These are phyloP conservation scores for Styela plicata DNA, from an alignment of 23 tunicate species.

Conservation along the genomic window DNA sequence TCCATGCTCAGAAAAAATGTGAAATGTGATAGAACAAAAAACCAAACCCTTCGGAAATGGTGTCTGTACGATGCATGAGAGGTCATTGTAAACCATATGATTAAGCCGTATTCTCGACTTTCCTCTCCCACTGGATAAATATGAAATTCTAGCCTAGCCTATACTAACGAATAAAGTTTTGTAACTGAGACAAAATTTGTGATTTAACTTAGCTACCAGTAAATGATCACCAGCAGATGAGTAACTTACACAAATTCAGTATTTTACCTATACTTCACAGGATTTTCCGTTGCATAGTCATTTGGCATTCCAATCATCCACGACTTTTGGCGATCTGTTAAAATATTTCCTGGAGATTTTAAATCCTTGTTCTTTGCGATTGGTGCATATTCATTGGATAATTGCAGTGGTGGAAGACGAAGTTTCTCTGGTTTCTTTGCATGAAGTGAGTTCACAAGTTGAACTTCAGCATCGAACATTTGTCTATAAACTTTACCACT, in stretches of 20 bases:
- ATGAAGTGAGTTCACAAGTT: conserved; percentile 66
- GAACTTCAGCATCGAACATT: conserved; percentile 97
- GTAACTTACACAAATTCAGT: too few species aligned
- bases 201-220: too few species aligned
- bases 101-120: too few species aligned
- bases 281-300: conserved; percentile 85
- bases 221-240: background rate
- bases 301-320: conserved; percentile 85
- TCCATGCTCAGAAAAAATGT: too few species aligned
- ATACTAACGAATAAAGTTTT: too few species aligned
- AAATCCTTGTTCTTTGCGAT: background rate
- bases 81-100: too few species aligned
- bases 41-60: too few species aligned
- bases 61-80: too few species aligned
- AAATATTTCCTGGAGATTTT: conserved; percentile 26
- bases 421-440: conserved; percentile 2
- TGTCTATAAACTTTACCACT: conserved; percentile 96
- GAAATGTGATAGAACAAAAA: too few species aligned
- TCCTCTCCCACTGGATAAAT: too few species aligned
- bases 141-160: too few species aligned
- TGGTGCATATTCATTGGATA: background rate
- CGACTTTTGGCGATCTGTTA: conserved; percentile 55
- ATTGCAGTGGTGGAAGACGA: conserved; percentile 25
- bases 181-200: too few species aligned
- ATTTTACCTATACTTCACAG: conserved; percentile 73